Base-by-base conservation (phyloP, 23 tunicate genomes). In the Trididemnum miniatum region DNA sequence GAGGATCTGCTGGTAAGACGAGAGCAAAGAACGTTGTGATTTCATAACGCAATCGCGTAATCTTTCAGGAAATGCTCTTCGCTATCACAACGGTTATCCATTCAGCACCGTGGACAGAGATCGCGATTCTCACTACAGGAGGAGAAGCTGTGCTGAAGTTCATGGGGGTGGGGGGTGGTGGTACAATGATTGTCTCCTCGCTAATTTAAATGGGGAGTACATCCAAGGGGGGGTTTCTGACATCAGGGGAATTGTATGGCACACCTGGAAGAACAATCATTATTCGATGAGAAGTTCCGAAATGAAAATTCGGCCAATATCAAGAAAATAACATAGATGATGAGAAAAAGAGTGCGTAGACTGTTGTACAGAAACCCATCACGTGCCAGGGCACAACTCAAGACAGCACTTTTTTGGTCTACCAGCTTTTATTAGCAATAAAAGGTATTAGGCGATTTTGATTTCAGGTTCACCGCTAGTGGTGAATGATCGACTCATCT, bases 151-250 rank as follows among this genome's bases (percentile, higher is more conserved):
- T 23, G 81, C 81, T 3, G 12, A 20, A 50, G 9, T 35, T 20
- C 49, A 50, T 15, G 54, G 54, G 35, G 34, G 50, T 1, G 81
- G 64, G 22, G 81, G 54, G 30, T 76, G 81, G 81, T 76, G 81
- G 81, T 76, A 44, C 49, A 44, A 28, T 27, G 0, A 23, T 31
- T 76, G 81, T 34, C 63, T 36, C 35, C 20, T 2, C 0, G 24
- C 65, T 20, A 76, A 76, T 35, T 35, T 44, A 0, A 76, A 76
- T 64, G 81, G 81, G 9, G 26, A 40, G 3, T 76, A 76, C 34
- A n/a, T 76, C 35, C 27, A n/a, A 24, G 81, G 81, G 9, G 54
- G 54, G 15, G 54, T 44, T 15, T 9, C 9, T 15, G 54, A 44
- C 54, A 44, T 44, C 54, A 15, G 12, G 15, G 54, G 54, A 15